A percentile compares a stretch with the other conserved stretches of the same genome.
These are phyloP conservation scores for Hirtodrosophila histrioides DNA, from an alignment of 2,888 invertebrate genomes.

Conservation along the genomic window DNA sequence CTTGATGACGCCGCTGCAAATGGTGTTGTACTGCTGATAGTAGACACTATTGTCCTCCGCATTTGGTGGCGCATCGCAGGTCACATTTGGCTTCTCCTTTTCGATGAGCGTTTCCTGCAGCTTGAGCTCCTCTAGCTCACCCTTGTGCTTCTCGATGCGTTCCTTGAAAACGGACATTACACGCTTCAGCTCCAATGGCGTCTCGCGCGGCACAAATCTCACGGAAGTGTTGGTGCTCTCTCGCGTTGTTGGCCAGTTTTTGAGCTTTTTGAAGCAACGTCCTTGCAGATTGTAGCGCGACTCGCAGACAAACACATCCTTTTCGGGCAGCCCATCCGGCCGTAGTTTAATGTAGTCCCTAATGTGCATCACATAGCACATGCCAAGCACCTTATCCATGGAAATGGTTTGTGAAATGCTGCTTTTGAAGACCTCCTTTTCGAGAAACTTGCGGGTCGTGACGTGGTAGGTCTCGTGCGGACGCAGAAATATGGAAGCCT, in stretches of 20 bases:
- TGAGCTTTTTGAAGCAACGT: constrained; percentile 97
- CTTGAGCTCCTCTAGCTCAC: constrained; percentile 93
- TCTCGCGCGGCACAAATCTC: constrained; percentile 88
- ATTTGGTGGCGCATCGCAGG: constrained; percentile 87
- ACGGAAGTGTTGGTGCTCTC: constrained; percentile 86
- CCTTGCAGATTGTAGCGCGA: constrained; percentile 94
- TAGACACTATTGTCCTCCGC: constrained; percentile 92
- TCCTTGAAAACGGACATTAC: constrained; percentile 97
- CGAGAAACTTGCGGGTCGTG: constrained; percentile 96
- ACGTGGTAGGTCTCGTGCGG: constrained; percentile 98
- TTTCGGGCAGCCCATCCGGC: constrained; percentile 94
- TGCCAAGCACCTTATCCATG: constrained; percentile 92
- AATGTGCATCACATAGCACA: constrained; percentile 96
- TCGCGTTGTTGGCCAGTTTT: constrained; percentile 88
- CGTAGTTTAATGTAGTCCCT: constrained; percentile 96
- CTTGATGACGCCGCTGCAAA: constrained; percentile 92
- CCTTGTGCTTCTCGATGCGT: constrained; percentile 94
- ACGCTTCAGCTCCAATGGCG: constrained; percentile 92
- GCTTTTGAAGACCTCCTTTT: constrained; percentile 97
- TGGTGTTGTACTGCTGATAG: constrained; percentile 96
- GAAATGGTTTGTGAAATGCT: constrained; percentile 94
- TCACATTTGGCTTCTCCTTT: constrained; percentile 95
- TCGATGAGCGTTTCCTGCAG: constrained; percentile 92
- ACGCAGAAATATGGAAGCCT: constrained; percentile 95
- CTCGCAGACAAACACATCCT: constrained; percentile 98